A percentile compares a stretch with the other conserved stretches of the same genome.
These are phyloP conservation scores for Drosophila dives DNA, from an alignment of 2,888 invertebrate genomes.

Conservation along the genomic window DNA sequence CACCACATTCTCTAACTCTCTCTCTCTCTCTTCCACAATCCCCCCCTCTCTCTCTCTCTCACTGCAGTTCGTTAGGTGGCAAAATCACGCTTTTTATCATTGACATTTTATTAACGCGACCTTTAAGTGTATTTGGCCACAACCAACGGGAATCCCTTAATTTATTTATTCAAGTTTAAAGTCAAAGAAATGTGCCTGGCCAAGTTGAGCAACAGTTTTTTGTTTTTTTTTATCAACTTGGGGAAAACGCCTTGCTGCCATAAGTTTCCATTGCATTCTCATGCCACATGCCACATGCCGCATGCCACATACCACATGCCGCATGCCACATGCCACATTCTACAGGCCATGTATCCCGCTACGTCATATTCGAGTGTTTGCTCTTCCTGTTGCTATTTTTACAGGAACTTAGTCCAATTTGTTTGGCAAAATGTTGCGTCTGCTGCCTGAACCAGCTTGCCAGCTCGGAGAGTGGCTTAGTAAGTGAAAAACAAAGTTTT, in stretches of 20 bases:
- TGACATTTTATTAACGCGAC: conserved; percentile 80
- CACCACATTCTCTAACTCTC: not conserved
- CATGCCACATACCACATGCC: not conserved
- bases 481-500: conserved; percentile 61
- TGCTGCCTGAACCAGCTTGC: not conserved
- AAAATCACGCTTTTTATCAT: conserved; percentile 77
- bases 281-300: conserved; percentile 1
- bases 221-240: conserved; percentile 64
- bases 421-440: conserved; percentile 75
- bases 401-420: conserved; percentile 74
- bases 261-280: conserved; percentile 1
- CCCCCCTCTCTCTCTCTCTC: not conserved
- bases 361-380: conserved; percentile 49
- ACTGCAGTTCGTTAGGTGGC: conserved; percentile 50
- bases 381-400: conserved; percentile 66
- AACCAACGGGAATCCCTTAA: conserved; percentile 2
- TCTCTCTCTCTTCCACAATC: not conserved
- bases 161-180: not conserved
- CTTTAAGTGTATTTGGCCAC: conserved; percentile 54
- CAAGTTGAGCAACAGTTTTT: conserved; percentile 32
- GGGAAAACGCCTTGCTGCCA: conserved; percentile 7
- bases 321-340: not conserved
- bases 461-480: not conserved
- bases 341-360: conserved; percentile 19
- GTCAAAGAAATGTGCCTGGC: not conserved